phyloP scores from a whole-genome alignment of 2,888 invertebrate genomes.

The Papilio demoleus region DNA sequence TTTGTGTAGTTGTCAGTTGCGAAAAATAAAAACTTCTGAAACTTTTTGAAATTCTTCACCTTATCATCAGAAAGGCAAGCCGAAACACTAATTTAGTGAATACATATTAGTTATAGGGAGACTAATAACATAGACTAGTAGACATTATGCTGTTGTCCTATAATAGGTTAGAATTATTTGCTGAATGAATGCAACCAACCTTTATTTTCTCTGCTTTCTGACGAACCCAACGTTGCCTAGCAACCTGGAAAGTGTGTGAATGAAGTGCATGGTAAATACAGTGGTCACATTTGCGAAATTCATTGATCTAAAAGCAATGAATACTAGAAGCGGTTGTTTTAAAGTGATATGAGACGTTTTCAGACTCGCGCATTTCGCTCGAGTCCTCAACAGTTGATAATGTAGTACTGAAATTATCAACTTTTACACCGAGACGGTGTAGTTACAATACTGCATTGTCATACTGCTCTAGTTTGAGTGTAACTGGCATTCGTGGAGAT shows the following conservation, averaged over 20 bases:
- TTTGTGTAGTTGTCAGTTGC: neutral
- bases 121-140: no score
- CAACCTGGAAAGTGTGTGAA: slow-evolving; percentile 61
- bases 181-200: slow-evolving; percentile 81
- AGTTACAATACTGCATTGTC: neutral
- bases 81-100: no score
- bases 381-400: neutral
- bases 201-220: slow-evolving; percentile 94
- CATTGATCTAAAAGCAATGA: neutral
- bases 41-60: no score
- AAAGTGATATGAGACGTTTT: no score
- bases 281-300: neutral
- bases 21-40: neutral
- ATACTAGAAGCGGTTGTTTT: neutral
- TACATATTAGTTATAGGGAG: no score
- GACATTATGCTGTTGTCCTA: no score
- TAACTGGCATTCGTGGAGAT: no score
- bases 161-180: no score
- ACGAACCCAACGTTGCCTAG: slow-evolving; percentile 90
- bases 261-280: slow-evolving; percentile 7
- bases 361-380: no score
- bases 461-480: neutral
- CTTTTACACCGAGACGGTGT: neutral
- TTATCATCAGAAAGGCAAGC: no score
- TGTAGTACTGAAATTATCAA: neutral